Evolutionary conservation across 2,113 vertebrate genomes (phyloP).

Genomic region (Azemiops feae): DNA sequence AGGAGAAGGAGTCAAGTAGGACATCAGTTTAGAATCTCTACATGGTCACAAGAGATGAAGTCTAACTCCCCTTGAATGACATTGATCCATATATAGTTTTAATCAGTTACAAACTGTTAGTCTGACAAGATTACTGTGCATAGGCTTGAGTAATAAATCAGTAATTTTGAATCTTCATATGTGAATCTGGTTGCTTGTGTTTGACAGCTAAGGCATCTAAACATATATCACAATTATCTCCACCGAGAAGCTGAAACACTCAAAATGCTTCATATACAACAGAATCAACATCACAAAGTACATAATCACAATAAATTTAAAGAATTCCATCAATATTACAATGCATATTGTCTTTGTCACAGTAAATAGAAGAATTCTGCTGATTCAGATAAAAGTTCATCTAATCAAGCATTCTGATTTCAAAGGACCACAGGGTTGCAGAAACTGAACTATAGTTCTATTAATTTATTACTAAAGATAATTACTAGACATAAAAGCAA

Average conservation of each 20-base stretch:
- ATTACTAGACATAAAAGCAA: not conserved
- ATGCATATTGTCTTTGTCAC: too few relatives aligned
- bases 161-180: not conserved
- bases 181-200: not conserved
- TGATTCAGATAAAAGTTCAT: too few relatives aligned
- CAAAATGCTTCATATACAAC: conserved; percentile 37
- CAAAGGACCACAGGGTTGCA: too few relatives aligned
- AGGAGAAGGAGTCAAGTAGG: not conserved
- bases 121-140: not conserved
- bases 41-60: not conserved
- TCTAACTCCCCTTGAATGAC: not conserved
- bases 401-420: not conserved
- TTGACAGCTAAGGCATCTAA: not conserved
- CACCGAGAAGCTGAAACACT: conserved; percentile 27
- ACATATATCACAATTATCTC: conserved; percentile 31
- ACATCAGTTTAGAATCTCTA: not conserved
- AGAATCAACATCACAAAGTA: not conserved
- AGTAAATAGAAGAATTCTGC: too few relatives aligned
- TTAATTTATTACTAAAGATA: not conserved
- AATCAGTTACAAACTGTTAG: not conserved
- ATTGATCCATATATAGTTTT: not conserved
- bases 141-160: not conserved
- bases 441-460: too few relatives aligned
- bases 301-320: conserved; percentile 34
- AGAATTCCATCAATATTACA: not conserved